phyloP scores from a whole-genome alignment of 2,888 invertebrate genomes.

The Malachius bipustulatus region DNA sequence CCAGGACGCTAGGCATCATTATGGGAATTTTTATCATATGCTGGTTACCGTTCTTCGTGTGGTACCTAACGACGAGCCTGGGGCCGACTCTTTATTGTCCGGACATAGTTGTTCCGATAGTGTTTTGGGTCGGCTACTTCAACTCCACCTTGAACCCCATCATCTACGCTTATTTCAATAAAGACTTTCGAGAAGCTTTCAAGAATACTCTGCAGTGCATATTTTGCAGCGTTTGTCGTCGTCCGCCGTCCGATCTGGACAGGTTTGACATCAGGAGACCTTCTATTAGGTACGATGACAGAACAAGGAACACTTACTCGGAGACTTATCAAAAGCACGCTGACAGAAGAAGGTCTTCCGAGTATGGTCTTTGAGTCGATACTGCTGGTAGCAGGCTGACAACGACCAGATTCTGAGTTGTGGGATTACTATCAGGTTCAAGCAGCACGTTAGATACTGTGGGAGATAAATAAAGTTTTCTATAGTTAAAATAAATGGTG shows the following conservation, averaged over 20 bases:
- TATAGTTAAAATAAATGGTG: too few relatives aligned
- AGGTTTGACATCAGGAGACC: constrained; percentile 67
- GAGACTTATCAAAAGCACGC: constrained; percentile 66
- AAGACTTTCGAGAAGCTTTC: constrained; percentile 96
- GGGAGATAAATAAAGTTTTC: too few relatives aligned
- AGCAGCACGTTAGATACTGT: too few relatives aligned
- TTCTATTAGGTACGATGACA: constrained; percentile 60
- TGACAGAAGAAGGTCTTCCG: constrained; percentile 65
- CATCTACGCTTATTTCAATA: constrained; percentile 96
- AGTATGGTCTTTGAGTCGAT: constrained; percentile 56
- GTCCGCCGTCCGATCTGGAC: constrained; percentile 63
- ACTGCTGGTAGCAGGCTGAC: constrained; percentile 38
- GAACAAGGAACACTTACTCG: constrained; percentile 60
- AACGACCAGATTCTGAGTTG: constrained; percentile 35
- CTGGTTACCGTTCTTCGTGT: constrained; percentile 93
- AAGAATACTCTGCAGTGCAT: constrained; percentile 81
- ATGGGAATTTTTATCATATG: constrained; percentile 97
- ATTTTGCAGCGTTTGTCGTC: constrained; percentile 73
- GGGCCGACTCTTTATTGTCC: constrained; percentile 73
- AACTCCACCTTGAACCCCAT: constrained; percentile 95
- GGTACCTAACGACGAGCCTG: constrained; percentile 81
- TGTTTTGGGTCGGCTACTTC: constrained; percentile 98
- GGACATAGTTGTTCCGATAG: constrained; percentile 72
- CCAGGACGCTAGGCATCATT: constrained; percentile 89
- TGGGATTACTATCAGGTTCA: too few relatives aligned